Conservation (phyloP, 2,113 vertebrate species). For the Delphinapterus leucas region DNA sequence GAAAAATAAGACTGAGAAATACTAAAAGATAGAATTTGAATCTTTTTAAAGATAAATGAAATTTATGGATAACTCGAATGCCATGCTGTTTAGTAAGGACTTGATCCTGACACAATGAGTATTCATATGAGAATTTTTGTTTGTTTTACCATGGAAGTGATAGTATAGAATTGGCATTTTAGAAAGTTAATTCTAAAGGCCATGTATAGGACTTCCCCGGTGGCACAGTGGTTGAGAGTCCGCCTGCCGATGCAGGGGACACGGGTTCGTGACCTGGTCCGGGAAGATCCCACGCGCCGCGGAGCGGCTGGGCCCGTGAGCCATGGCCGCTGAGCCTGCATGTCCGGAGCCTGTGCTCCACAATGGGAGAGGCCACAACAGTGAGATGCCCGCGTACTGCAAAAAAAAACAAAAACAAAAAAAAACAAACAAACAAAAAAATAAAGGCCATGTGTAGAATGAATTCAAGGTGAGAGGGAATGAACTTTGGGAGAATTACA, state of each 20-base stretch:
- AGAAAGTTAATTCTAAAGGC: not conserved
- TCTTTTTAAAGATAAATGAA: not conserved
- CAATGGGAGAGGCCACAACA: too few relatives aligned
- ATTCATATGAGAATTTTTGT: not conserved
- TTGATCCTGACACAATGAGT: not conserved
- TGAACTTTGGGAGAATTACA: not conserved
- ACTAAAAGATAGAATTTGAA: not conserved
- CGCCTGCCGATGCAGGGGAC: too few relatives aligned
- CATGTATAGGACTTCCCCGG: not conserved
- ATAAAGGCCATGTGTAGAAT: not conserved
- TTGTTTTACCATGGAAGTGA: not conserved
- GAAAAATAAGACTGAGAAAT: not conserved
- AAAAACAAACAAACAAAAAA: too few relatives aligned
- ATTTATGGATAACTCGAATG: not conserved
- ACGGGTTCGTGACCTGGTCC: too few relatives aligned
- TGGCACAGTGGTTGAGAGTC: too few relatives aligned
- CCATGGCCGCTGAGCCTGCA: too few relatives aligned
- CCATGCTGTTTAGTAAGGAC: not conserved
- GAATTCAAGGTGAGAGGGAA: not conserved
- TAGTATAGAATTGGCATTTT: not conserved
- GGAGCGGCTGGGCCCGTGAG: accelerated
- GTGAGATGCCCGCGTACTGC: too few relatives aligned
- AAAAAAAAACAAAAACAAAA: too few relatives aligned
- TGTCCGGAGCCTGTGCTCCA: too few relatives aligned
- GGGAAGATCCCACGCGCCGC: accelerated